Evolutionary conservation across 2,797 vertebrate genomes (phyloP).

Genomic region (Tragelaphus oryx): DNA sequence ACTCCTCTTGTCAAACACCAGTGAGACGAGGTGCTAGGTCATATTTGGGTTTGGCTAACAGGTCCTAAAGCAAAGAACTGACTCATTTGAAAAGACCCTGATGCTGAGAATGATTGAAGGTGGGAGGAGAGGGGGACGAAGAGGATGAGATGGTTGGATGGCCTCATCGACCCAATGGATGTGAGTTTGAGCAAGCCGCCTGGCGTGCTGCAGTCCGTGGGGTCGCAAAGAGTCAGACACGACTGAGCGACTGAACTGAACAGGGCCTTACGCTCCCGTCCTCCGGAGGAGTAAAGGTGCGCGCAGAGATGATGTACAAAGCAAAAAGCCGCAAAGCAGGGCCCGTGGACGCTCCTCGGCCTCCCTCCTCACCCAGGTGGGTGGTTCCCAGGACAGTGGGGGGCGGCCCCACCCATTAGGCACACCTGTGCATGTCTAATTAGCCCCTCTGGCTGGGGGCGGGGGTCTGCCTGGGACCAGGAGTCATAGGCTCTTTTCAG

Average conservation of each 20-base stretch:
- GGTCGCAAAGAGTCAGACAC: background rate
- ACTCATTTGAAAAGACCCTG: background rate
- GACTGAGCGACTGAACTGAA: background rate
- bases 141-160: background rate
- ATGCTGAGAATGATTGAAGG: background rate
- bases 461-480: background rate
- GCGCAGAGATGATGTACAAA: accelerated
- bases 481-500: background rate
- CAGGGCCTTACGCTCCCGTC: accelerated
- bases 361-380: background rate
- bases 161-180: background rate
- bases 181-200: background rate
- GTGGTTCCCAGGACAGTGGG: background rate
- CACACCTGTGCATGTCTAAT: background rate
- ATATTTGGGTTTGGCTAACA: background rate
- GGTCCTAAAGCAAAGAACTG: background rate
- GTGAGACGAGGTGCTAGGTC: background rate
- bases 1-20: background rate
- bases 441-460: background rate
- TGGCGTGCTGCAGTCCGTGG: background rate
- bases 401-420: background rate
- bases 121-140: background rate
- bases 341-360: background rate
- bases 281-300: accelerated
- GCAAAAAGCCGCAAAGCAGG: background rate